Evolutionary conservation across 2,888 invertebrate species (phyloP).

Genomic region (Congeria kusceri): DNA sequence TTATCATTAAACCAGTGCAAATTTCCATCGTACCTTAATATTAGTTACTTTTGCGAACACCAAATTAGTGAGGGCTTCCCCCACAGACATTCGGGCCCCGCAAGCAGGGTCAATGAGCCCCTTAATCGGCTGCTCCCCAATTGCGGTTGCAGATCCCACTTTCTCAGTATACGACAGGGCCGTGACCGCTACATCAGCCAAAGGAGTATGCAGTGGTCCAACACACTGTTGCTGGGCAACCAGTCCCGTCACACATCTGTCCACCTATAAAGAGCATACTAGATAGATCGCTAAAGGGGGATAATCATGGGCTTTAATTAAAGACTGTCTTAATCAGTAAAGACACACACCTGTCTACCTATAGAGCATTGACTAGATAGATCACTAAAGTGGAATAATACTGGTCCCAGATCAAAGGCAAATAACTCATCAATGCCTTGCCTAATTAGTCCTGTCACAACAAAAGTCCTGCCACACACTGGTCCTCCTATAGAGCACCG

Average conservation of each 20-base stretch:
- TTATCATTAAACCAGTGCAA: too few relatives aligned
- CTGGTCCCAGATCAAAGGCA: too few relatives aligned
- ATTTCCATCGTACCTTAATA: conserved; percentile 85
- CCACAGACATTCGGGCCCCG: conserved; percentile 97
- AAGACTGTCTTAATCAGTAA: too few relatives aligned
- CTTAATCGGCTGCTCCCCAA: conserved; percentile 98
- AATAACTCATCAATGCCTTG: too few relatives aligned
- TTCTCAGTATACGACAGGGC: conserved; percentile 94
- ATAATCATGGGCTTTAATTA: too few relatives aligned
- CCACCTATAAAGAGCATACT: conserved; percentile 80
- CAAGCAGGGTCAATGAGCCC: conserved; percentile 93
- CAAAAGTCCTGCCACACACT: too few relatives aligned
- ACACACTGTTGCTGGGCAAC: conserved; percentile 99
- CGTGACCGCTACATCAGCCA: conserved; percentile 95
- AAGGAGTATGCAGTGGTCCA: conserved; percentile 97
- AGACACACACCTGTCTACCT: too few relatives aligned
- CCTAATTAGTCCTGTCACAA: too few relatives aligned
- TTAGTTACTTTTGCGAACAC: conserved; percentile 89
- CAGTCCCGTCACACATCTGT: conserved; percentile 95
- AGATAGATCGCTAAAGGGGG: too few relatives aligned
- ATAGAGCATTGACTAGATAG: too few relatives aligned
- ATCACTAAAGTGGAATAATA: too few relatives aligned
- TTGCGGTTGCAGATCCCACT: conserved; percentile 96
- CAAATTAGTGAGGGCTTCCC: conserved; percentile 96
- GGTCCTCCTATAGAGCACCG: too few relatives aligned